Evolutionary conservation across 2,113 vertebrate species (phyloP).

Genomic region (Podarcis raffonei): DNA sequence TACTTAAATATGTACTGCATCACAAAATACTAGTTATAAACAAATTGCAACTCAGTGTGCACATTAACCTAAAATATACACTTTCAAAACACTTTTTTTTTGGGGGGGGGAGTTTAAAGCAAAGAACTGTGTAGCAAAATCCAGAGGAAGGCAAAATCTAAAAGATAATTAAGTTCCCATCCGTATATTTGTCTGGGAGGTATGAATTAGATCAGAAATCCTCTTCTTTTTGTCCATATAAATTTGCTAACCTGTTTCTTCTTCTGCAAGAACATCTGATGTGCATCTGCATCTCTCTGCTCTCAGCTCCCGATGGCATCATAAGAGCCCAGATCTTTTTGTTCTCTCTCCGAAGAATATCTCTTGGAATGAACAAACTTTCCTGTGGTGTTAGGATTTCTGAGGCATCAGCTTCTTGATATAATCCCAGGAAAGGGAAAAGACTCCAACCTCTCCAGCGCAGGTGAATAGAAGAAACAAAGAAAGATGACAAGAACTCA

Average conservation of each 20-base stretch:
- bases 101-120: too few species aligned
- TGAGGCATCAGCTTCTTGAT: neutral
- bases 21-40: too few species aligned
- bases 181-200: too few species aligned
- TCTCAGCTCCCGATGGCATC: neutral
- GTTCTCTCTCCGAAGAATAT: neutral
- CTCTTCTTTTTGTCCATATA: neutral
- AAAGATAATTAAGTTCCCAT: too few species aligned
- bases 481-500: neutral
- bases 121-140: too few species aligned
- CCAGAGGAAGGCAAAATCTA: too few species aligned
- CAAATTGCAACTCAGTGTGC: too few species aligned
- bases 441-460: neutral
- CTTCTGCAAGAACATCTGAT: neutral
- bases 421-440: neutral
- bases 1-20: too few species aligned
- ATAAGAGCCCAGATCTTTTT: neutral
- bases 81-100: too few species aligned
- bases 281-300: neutral
- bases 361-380: neutral
- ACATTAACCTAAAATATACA: too few species aligned
- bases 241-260: neutral
- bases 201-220: neutral
- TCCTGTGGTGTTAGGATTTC: neutral
- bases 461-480: neutral